Evolutionary conservation across 2,888 invertebrate species (phyloP), one percentile per base, ranked within the genome.

Genomic region (Tachystola acroxantha): DNA sequence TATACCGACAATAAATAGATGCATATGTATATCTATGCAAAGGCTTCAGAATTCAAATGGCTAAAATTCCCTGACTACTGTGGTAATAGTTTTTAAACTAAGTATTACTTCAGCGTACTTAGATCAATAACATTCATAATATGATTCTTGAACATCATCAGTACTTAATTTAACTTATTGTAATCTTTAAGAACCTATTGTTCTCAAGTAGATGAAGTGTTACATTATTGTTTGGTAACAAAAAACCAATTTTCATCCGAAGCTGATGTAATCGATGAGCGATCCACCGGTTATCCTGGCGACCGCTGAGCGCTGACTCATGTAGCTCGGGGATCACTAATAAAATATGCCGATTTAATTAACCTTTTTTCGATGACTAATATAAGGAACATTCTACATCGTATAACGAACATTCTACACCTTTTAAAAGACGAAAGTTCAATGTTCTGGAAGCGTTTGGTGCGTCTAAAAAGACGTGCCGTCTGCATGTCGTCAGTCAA

Each of bases 321-420:
- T 42, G 35, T 40, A 50, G 36, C 44, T 42, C 26, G 46, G 48
- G 54, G 51, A 52, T 57, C 56, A 55, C 49, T 36, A 39, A 53
- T 54, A 44, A 70, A 63, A 65, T 60, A 62, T 64, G 58, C 58
- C 42, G 58, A 56, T 64, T 75, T 68, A 64, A 70, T 73, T 66
- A 69, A 64, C 56, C 57, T 63, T 73, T 68, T 66, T 60, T 53
- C 42, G 53, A 56, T 79, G 79, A 76, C 70, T 77, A 73, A 79
- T 51, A 29, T 50, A 43, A 46, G 43, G 43, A 45, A 53, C 46
- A 59, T 67, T 62, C 49, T 46, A 48, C 55, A 36, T 10, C 37
- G 40, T 46, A 29, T 50, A 43, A 46, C 43, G 43, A 45, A 53
- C 46, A 59, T 67, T 62, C 49, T 46, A 48, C 55, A 36, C 6